Evolutionary conservation across 2,797 vertebrate genomes (phyloP).

Genomic region (Sternarchorhynchus goeldii): DNA sequence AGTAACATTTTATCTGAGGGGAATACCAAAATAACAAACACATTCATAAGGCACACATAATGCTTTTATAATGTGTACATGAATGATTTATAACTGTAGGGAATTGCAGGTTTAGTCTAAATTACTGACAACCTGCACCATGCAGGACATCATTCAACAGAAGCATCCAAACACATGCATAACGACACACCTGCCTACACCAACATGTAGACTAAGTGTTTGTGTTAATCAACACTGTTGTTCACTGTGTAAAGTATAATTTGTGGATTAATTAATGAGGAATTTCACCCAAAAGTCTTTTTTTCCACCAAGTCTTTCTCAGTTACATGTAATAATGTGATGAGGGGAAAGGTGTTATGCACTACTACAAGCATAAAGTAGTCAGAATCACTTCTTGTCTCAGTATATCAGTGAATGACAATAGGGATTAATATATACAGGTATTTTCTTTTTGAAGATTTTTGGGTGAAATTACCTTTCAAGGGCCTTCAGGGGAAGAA

Average conservation of each 20-base stretch:
- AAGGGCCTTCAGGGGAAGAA: slow-evolving; percentile 11
- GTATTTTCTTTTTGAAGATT: neutral
- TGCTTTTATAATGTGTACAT: slow-evolving; percentile 30
- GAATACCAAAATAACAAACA: slow-evolving; percentile 19
- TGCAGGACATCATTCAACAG: neutral
- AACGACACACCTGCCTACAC: no score
- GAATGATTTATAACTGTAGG: slow-evolving; percentile 16
- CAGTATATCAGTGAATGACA: neutral
- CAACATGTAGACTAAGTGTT: no score
- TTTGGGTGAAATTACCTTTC: slow-evolving; percentile 10
- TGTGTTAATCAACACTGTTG: no score
- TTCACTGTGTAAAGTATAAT: no score
- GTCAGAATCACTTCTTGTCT: neutral
- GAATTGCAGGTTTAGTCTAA: slow-evolving; percentile 23
- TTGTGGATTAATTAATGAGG: neutral
- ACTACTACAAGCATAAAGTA: neutral
- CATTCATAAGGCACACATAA: slow-evolving; percentile 40
- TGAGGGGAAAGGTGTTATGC: neutral
- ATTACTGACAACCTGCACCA: neutral
- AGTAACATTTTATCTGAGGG: slow-evolving; percentile 18
- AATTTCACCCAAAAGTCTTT: slow-evolving; percentile 7
- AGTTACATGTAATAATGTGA: no score
- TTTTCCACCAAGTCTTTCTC: neutral
- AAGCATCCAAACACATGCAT: no score
- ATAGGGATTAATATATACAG: slow-evolving; percentile 13